Evolutionary conservation across 2,888 invertebrate species (phyloP), one percentile per base, ranked within the genome.

Genomic region (Sylvicola cinctus): DNA sequence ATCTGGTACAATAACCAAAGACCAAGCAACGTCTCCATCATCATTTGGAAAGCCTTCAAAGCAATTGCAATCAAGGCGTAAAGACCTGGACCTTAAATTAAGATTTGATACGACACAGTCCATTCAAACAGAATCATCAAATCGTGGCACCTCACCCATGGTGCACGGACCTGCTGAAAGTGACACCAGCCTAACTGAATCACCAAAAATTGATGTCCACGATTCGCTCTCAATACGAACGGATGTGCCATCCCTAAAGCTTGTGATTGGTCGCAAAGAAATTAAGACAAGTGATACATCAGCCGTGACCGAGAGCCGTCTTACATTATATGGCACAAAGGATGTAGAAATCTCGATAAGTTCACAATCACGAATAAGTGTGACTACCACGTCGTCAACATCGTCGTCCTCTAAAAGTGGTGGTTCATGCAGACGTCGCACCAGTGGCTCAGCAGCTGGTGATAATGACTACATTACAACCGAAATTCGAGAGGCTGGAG

Each of bases 331-430:
- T 42, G 60, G 63, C 10, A 57, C 58, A n/a, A 55, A 58, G 40
- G 63, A 64, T 46, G 61, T 65, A 5, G 64, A 65, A 50, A 65
- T 65, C 38, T 63, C 63, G 11, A 64, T 65, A 26, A 55, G 60
- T 41, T 63, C 64, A 3, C 61, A 65, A 46, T 63, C 64, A 7
- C 61, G 62, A 42, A 63, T 65, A 40, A 63, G 62, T 26, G 58
- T 64, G 7, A 59, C 58, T 7, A 60, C 59, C 12, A 60, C 59
- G 3, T 39, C 41, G 30, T 37, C 36, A 33, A 33, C 32, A 3
- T 38, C 33, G 31, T 35, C 20, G 20, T 20, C 20, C 4, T 20
- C 20, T 8, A 4, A 40, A 16, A 36, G 36, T 12, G 31, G 12
- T 11, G 39, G 37, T 32, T 36, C 36, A 11, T 34, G 26, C 11